phyloP scores from a whole-genome alignment of 2,113 vertebrate species.

The Zeus faber region DNA sequence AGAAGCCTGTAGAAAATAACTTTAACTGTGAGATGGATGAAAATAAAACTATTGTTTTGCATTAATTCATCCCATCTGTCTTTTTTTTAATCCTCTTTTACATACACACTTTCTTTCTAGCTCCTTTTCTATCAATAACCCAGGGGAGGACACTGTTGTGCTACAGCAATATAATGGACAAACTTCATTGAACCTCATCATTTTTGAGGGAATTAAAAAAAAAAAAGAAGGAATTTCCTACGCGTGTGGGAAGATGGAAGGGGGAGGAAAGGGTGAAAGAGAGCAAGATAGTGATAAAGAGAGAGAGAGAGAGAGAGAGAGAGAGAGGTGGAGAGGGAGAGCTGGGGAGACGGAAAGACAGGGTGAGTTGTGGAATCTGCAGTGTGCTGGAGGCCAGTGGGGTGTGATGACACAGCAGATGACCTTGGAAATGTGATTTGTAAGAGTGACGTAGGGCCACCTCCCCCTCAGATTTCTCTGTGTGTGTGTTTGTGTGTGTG shows the following conservation, averaged over 20 bases:
- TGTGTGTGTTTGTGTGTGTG: not conserved
- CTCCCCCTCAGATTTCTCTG: conserved; percentile 5
- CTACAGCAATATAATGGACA: too few relatives aligned
- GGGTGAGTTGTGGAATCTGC: conserved; percentile 17
- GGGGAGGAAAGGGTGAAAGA: not conserved
- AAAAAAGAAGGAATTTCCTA: too few relatives aligned
- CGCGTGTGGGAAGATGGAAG: not conserved
- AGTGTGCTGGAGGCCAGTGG: conserved; percentile 27
- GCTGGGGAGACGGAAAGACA: not conserved
- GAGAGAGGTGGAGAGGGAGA: not conserved
- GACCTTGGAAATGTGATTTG: conserved; percentile 50
- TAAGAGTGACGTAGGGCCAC: conserved; percentile 16
- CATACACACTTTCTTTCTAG: too few relatives aligned
- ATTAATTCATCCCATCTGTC: too few relatives aligned
- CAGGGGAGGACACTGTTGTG: too few relatives aligned
- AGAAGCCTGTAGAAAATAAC: too few relatives aligned
- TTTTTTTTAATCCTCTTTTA: too few relatives aligned
- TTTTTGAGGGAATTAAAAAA: too few relatives aligned
- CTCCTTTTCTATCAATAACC: too few relatives aligned
- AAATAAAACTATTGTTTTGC: too few relatives aligned
- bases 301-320: conserved; percentile 3
- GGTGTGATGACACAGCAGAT: conserved; percentile 50
- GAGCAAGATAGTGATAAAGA: not conserved
- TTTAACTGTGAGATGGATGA: too few relatives aligned
- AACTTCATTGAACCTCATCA: not conserved